A percentile compares a stretch with the other conserved stretches of the same genome.
Conservation (phyloP, 2,113 vertebrate genomes). For the Elephas maximus region DNA sequence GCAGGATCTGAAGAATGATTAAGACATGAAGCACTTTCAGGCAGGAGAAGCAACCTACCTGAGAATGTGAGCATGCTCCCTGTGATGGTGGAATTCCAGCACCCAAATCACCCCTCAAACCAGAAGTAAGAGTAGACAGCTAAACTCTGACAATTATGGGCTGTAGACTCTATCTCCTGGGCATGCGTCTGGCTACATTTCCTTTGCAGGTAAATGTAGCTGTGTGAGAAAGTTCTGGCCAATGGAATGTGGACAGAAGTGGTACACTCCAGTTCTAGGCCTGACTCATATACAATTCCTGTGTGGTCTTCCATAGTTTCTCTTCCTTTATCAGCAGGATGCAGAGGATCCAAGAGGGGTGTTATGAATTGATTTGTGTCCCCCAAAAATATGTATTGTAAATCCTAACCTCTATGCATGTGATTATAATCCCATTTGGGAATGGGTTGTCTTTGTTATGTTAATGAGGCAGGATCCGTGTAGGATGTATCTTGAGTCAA, state of each 20-base stretch:
- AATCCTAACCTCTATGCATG: neutral
- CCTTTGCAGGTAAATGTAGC: neutral
- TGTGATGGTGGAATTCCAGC: neutral
- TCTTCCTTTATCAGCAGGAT: neutral
- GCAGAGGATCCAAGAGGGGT: neutral
- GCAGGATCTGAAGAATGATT: neutral
- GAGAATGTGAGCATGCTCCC: neutral
- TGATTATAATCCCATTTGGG: neutral
- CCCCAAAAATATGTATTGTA: neutral
- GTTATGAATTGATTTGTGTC: too few species aligned
- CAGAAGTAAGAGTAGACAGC: neutral
- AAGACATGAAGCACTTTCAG: neutral
- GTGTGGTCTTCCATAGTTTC: neutral
- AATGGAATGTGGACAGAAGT: neutral
- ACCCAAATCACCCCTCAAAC: neutral
- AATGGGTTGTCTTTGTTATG: neutral
- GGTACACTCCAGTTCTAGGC: neutral
- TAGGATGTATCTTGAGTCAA: too few species aligned
- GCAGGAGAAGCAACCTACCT: neutral
- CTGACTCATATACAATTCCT: neutral
- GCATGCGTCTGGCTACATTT: neutral
- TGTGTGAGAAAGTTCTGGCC: neutral
- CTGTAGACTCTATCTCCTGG: neutral
- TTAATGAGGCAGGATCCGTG: neutral
- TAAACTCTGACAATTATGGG: neutral